Conservation (phyloP, 2,113 vertebrate genomes). For the Sitta europaea region DNA sequence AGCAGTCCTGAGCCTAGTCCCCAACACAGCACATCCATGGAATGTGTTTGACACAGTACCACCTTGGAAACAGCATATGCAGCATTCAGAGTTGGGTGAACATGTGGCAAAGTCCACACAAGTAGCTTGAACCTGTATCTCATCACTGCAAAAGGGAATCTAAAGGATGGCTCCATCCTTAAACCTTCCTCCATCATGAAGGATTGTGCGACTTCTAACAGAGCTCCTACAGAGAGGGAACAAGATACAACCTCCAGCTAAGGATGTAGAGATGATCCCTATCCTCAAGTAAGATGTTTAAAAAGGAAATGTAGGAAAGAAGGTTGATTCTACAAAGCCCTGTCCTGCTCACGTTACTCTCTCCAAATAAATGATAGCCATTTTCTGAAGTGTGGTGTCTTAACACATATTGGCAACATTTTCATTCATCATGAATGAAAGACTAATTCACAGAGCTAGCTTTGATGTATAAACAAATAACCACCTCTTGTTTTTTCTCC, state of each 20-base stretch:
- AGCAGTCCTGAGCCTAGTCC: not conserved
- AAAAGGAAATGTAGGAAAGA: not conserved
- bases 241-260: not conserved
- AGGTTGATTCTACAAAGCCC: not conserved
- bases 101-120: not conserved
- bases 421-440: not conserved
- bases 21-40: accelerated
- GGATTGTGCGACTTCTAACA: not conserved
- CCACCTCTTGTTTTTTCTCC: not conserved
- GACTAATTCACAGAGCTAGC: not conserved
- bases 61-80: not conserved
- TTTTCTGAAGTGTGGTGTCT: not conserved
- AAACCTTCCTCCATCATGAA: not conserved
- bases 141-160: not conserved
- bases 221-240: not conserved
- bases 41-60: not conserved
- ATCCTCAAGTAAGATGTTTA: not conserved
- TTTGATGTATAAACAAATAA: slow-evolving; percentile 13
- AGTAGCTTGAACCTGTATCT: not conserved
- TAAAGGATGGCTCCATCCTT: not conserved
- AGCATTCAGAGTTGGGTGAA: not conserved
- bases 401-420: not conserved
- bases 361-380: not conserved
- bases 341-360: not conserved
- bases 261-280: not conserved